Base-by-base conservation (phyloP, 2,797 vertebrate genomes). In the Orestias chungarensis region DNA sequence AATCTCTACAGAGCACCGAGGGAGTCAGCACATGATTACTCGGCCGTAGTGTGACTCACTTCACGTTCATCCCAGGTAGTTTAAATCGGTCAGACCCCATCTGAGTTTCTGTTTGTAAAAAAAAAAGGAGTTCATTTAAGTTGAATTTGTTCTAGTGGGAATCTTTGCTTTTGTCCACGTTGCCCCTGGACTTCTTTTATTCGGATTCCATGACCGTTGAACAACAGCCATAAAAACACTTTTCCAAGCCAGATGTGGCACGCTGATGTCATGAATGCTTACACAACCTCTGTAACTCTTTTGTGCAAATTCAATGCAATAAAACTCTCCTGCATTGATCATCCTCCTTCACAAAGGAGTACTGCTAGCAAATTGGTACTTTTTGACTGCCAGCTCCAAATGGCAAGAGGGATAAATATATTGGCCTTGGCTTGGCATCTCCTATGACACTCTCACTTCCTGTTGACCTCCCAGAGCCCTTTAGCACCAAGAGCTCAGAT, bases 381-480 rank as follows among this genome's bases (percentile, higher is more conserved):
- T 68, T 52, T 54, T 74, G 59, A 64, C 50, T 74, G 46, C 68
- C 74, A 47, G 72, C 81, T 82, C 61, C 74, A 81, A 82, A 86
- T 12, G 64, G 68, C 82, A 68, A 86, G 85, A 75, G 54, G 46
- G 78, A 90, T 79, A 76, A 75, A 82, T 84, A 89, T 71, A 81
- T 69, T 80, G 73, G 55, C 3, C 61, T 17, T 84, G 74, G 79
- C 82, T 71, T 76, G 52, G 83, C 78, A 50, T 82, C 82, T 78
- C 42, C 74, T 66, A 73, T 77, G 64, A 87, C 84, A 86, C 81
- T 66, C 68, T 74, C 80, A 74, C 88, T 92, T 90, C 90, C 87
- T 80, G 71, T 47, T 88, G 84, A 89, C 88, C 86, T 87, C 80
- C 83, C 82, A 84, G 82, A 82, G 78, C 70, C 79, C 71, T 87